phyloP scores from a whole-genome alignment of 2,888 invertebrate genomes.

The Argyresthia albistria region DNA sequence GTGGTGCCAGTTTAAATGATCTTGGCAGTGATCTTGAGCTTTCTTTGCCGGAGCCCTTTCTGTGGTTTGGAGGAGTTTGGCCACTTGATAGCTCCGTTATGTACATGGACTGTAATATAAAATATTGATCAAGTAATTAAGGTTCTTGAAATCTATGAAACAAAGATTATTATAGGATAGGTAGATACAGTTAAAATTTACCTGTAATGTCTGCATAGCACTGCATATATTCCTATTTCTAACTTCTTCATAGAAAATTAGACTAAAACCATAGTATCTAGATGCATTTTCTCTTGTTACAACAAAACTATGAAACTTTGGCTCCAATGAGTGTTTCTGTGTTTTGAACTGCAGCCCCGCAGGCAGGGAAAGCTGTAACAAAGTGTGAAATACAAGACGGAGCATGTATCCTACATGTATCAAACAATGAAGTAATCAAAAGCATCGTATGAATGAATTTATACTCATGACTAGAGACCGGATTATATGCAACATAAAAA shows the following conservation, averaged over 20 bases:
- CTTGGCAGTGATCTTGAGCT: conserved; percentile 90
- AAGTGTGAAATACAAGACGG: background rate
- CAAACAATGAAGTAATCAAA: too few species aligned
- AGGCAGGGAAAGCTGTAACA: conserved; percentile 89
- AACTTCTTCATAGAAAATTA: conserved; percentile 97
- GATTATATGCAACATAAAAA: too few species aligned
- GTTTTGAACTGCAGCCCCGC: conserved; percentile 95
- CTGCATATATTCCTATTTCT: conserved; percentile 92
- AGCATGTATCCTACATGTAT: too few species aligned
- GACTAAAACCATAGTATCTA: conserved; percentile 93
- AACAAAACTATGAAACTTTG: conserved; percentile 96
- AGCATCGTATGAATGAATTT: too few species aligned
- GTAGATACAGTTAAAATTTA: conserved; percentile 30
- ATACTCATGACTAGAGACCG: too few species aligned
- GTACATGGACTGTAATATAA: conserved; percentile 75
- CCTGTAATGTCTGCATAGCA: conserved; percentile 96
- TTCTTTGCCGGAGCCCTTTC: conserved; percentile 73
- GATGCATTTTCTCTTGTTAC: conserved; percentile 98
- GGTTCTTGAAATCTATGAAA: background rate
- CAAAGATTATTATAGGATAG: too few species aligned
- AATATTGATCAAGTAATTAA: background rate
- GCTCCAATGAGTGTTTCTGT: conserved; percentile 89
- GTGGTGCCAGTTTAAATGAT: conserved; percentile 88
- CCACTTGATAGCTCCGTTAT: conserved; percentile 91
- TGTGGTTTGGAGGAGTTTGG: conserved; percentile 75